phyloP scores from a whole-genome alignment of 1,140 invertebrate species.

The Conus ventricosus region DNA sequence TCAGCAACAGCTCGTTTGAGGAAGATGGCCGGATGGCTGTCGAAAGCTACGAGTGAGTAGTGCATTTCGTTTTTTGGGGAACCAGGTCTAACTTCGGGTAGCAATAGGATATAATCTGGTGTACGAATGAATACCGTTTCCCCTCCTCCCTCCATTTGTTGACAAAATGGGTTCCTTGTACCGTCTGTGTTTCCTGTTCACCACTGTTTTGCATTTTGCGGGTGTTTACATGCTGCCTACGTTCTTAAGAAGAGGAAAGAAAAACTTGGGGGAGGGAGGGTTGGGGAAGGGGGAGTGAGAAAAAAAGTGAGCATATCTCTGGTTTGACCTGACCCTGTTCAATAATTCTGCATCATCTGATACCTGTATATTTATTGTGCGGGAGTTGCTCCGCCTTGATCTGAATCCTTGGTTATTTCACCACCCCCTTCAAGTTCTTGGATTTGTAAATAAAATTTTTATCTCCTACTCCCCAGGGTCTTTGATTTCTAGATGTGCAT shows the following conservation, averaged over 20 bases:
- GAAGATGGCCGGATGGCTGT: too few relatives aligned
- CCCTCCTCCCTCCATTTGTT: background rate
- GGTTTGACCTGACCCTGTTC: conserved; percentile 49
- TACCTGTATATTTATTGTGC: conserved; percentile 38
- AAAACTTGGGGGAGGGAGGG: background rate
- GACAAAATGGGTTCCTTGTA: conserved; percentile 13
- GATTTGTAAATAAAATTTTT: conserved; percentile 62
- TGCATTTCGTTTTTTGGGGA: too few relatives aligned
- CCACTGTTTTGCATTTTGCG: conserved; percentile 29
- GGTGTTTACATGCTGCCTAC: conserved; percentile 25
- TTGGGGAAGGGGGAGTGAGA: too few relatives aligned
- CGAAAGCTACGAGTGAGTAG: too few relatives aligned
- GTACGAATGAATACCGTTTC: background rate
- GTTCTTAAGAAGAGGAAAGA: background rate
- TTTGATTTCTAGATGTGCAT: background rate
- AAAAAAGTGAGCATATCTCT: background rate
- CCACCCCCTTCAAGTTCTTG: conserved; percentile 53
- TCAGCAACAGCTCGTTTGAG: too few relatives aligned
- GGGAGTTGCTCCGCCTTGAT: conserved; percentile 29
- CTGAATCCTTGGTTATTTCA: conserved; percentile 37
- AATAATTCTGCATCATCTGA: conserved; percentile 23
- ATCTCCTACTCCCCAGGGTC: conserved; percentile 46
- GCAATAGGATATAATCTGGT: too few relatives aligned
- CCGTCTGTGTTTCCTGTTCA: background rate
- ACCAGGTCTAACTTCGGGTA: too few relatives aligned